These are phyloP conservation scores for Molothrus ater DNA, from an alignment of 2,797 vertebrate species.

Conservation along the genomic window DNA sequence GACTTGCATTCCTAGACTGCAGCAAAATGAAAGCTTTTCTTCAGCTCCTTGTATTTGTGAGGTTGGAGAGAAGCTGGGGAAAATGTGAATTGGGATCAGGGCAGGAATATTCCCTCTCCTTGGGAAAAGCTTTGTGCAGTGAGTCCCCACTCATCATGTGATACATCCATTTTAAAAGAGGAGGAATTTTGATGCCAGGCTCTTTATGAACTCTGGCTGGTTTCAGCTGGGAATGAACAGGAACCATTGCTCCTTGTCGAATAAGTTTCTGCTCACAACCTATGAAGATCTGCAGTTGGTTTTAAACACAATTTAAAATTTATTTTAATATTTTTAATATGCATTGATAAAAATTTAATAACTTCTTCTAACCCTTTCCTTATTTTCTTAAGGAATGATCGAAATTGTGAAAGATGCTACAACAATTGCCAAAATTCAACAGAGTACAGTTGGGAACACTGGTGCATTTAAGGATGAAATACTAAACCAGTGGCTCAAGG, in stretches of 20 bases:
- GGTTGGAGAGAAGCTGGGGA: not conserved
- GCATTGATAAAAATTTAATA: not conserved
- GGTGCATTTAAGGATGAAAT: slow-evolving; percentile 98
- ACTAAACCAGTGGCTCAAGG: slow-evolving; percentile 92
- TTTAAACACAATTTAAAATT: not conserved
- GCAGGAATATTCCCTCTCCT: not conserved
- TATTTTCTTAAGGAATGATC: slow-evolving; percentile 88
- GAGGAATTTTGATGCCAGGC: not conserved
- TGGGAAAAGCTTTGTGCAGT: not conserved
- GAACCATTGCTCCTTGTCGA: not conserved
- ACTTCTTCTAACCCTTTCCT: not conserved
- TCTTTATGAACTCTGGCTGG: not conserved
- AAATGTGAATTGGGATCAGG: not conserved
- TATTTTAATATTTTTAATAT: not conserved
- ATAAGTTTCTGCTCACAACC: not conserved
- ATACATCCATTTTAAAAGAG: not conserved
- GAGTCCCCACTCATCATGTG: not conserved
- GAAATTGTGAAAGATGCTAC: slow-evolving; percentile 98
- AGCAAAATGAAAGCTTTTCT: not conserved
- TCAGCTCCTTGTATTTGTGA: not conserved
- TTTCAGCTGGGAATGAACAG: not conserved
- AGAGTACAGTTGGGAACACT: slow-evolving; percentile 96
- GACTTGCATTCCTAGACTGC: not conserved
- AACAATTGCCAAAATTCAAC: slow-evolving; percentile 98
- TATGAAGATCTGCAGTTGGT: not conserved